phyloP scores from a whole-genome alignment of 2,113 vertebrate species.

The Agapornis roseicollis region DNA sequence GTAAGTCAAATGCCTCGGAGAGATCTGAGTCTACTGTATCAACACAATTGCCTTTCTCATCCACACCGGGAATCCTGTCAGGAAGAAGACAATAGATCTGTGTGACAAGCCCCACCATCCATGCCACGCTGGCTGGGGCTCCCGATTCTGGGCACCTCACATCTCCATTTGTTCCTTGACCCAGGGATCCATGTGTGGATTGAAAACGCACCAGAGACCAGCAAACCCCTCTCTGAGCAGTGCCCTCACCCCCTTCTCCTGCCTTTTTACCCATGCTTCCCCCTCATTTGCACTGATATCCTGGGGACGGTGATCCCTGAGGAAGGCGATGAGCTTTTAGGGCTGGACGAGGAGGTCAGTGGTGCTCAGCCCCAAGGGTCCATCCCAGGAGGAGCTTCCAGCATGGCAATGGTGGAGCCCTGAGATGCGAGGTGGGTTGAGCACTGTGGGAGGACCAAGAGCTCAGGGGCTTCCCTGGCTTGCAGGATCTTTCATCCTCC shows the following conservation, averaged over 20 bases:
- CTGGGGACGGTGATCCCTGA: background rate
- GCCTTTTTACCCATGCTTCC: background rate
- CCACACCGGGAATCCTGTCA: background rate
- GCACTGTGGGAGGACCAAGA: background rate
- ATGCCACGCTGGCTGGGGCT: background rate
- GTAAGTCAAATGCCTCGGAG: constrained; percentile 60
- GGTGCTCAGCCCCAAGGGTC: background rate
- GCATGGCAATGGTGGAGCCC: rapidly evolving
- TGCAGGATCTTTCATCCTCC: constrained; percentile 21
- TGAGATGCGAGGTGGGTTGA: background rate
- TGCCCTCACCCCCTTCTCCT: background rate
- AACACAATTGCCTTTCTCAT: background rate
- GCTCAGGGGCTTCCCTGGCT: constrained; percentile 20
- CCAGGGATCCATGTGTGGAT: rapidly evolving
- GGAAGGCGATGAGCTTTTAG: background rate
- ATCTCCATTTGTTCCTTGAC: background rate
- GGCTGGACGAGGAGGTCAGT: rapidly evolving
- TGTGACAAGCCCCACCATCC: background rate
- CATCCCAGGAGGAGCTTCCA: background rate
- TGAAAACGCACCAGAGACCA: background rate
- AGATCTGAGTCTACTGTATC: constrained; percentile 1
- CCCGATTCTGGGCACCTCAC: background rate
- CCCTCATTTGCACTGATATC: background rate
- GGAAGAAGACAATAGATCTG: background rate
- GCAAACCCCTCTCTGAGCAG: rapidly evolving